Conservation (phyloP, 1,140 invertebrate genomes). For the Calephelis nemesis region DNA sequence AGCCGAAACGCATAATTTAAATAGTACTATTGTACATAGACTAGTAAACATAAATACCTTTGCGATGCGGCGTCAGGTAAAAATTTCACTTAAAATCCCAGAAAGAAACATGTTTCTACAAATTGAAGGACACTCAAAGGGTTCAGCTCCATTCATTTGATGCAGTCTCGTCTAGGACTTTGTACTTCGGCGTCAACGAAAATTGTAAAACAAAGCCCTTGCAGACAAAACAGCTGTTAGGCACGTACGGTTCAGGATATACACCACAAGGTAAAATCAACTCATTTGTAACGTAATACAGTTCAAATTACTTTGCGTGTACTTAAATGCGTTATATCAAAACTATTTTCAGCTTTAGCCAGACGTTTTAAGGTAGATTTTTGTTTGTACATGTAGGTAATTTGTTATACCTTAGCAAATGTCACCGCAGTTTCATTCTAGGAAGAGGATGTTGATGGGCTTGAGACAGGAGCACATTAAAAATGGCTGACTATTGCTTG, state of each 20-base stretch:
- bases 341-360: conserved; percentile 26
- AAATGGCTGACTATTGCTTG: conserved; percentile 29
- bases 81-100: not conserved
- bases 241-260: conserved; percentile 36
- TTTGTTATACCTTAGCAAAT: conserved; percentile 37
- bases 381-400: conserved; percentile 28
- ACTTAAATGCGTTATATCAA: not conserved
- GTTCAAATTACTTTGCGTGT: conserved; percentile 26
- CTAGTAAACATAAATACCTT: not conserved
- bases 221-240: conserved; percentile 58
- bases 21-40: too few relatives aligned
- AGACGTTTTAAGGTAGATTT: conserved; percentile 30
- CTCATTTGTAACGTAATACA: conserved; percentile 9
- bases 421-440: conserved; percentile 43
- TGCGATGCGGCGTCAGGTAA: too few relatives aligned
- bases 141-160: conserved; percentile 28
- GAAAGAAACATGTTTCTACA: conserved; percentile 23
- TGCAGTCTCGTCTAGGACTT: conserved; percentile 26
- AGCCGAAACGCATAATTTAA: too few relatives aligned
- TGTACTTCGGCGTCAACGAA: conserved; percentile 43
- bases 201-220: conserved; percentile 50
- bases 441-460: conserved; percentile 38
- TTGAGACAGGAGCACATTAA: conserved; percentile 43
- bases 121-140: conserved; percentile 23
- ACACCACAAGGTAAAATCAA: conserved; percentile 20